Conservation (phyloP, 2,797 vertebrate species). For the Lophotriccus pileatus region DNA sequence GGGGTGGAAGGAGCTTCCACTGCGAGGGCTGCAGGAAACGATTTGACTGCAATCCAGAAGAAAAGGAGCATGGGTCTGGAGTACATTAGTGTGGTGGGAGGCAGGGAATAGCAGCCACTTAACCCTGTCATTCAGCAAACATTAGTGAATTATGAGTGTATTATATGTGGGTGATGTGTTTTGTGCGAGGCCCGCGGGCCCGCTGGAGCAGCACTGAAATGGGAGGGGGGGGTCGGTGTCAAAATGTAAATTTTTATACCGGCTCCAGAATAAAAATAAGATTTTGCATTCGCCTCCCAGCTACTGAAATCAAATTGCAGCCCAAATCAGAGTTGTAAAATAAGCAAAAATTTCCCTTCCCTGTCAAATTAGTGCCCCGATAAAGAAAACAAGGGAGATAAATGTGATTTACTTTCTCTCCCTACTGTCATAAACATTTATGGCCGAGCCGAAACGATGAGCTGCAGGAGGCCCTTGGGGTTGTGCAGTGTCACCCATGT, state of each 20-base stretch:
- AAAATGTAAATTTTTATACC: constrained; percentile 59
- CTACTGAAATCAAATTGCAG: constrained; percentile 52
- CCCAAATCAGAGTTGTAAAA: constrained; percentile 49
- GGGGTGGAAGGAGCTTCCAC: constrained; percentile 34
- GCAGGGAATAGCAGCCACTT: constrained; percentile 69
- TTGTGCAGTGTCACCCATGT: fast-evolving
- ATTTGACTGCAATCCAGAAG: constrained; percentile 62
- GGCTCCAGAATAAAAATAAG: constrained; percentile 37
- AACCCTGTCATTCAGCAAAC: constrained; percentile 71
- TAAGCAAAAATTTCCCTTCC: constrained; percentile 61
- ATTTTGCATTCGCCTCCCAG: constrained; percentile 39
- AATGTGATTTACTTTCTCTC: constrained; percentile 59
- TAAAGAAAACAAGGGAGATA: constrained; percentile 62
- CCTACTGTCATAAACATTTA: constrained; percentile 49
- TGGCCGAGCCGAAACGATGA: background rate
- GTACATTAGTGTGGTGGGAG: constrained; percentile 65
- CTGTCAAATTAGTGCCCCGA: constrained; percentile 67
- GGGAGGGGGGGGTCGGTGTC: constrained; percentile 30
- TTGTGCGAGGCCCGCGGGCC: constrained; percentile 25
- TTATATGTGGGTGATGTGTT: constrained; percentile 35
- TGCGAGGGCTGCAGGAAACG: constrained; percentile 44
- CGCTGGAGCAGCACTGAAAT: background rate
- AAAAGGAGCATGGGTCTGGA: constrained; percentile 50
- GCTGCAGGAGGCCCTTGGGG: background rate
- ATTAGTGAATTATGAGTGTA: constrained; percentile 67